Base-by-base conservation (phyloP, 2,797 vertebrate genomes). In the Synanceia verrucosa region DNA sequence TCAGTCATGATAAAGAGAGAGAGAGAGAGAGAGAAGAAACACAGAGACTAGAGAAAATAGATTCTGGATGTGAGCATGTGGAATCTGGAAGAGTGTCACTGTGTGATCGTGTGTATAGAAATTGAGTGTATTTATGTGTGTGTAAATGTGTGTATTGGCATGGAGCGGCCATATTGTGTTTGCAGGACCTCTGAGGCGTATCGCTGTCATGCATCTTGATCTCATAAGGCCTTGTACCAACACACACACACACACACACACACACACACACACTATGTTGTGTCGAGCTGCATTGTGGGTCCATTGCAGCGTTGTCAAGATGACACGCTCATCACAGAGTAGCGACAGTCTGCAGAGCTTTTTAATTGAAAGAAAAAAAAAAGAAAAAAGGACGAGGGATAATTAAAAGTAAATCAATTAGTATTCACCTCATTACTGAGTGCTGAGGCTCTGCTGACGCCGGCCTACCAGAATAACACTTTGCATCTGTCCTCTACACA, bases 401-500 rank as follows among this genome's bases (percentile, higher is more conserved):
- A 88, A 89, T 90, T 90, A 89, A 90, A 91, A 87, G 78, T 78
- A 86, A 88, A 92, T 88, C 78, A 91, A 90, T 91, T 90, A 90
- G 83, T 66, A 84, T 85, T 83, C 88, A 62, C 16, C 81, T 86
- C 80, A 24, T 89, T 81, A 87, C 72, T 18, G 76, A 23, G 36
- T 1, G 69, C 76, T 71, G 65, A 72, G 41, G 63, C 48, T 1
- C 14, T 4, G 61, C 69, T 58, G 68, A 58, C 57, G 55, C 39
- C 57, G 23, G 68, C 19, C 48, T 28, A 50, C 3, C 46, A 55
- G 60, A 66, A 18, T 1, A 65, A 70, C 75, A 46, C 57, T 23
- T 36, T 6, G 23, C 55, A 21, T 55, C 26, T 55, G 46, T 66
- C 29, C 39, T 18, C 52, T 26, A 31, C 29, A 31, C 29, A 31